Base-by-base conservation (phyloP, 2,797 vertebrate genomes). In the Craterocephalus amniculus region DNA sequence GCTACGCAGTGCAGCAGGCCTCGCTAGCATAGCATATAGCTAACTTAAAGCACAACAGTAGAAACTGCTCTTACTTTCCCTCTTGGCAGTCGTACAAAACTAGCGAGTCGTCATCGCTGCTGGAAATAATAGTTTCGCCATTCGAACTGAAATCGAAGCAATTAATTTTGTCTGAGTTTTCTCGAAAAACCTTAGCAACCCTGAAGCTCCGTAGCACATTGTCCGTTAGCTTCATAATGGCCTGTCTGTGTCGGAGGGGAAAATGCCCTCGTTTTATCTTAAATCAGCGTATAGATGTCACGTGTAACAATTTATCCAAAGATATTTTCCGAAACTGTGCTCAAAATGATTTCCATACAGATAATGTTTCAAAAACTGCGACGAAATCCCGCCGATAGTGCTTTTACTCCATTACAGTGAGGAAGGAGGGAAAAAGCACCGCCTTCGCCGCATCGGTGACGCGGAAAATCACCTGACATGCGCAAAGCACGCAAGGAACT, bases 121-220 rank as follows among this genome's bases (percentile, higher is more conserved):
- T 99, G 70, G 97, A 99, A 82, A 99, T 99, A 60, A 99, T 97
- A 0, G 97, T 97, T 89, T 99, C 98, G 59, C 98, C 98, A 48
- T 98, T 99, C 9, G 98, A 97, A 67, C 97, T 98, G 92, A 99
- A 99, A 63, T 99, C 98, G 76, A 99, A 99, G 87, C 98, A 99
- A 83, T 99, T 99, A 67, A 99, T 99, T 92, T 99, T 99, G 90
- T 99, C 97, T 8, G 97, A 97, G 86, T 99, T 99, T 83, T 99
- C 98, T 29, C 98, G 96, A 78, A 99, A 99, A 66, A 99, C 98
- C 93, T 99, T 99, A 49, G 98, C 98, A 69, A 99, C 97, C 87
- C 98, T 96, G 92, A 99, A 99, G 93, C 97, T 99, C 94, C 98
- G 95, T 91, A 99, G 94, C 95, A 98, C 97, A 95, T 97, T 98